Conservation (phyloP, 2,113 vertebrate species). For the Gymnarchus niloticus region DNA sequence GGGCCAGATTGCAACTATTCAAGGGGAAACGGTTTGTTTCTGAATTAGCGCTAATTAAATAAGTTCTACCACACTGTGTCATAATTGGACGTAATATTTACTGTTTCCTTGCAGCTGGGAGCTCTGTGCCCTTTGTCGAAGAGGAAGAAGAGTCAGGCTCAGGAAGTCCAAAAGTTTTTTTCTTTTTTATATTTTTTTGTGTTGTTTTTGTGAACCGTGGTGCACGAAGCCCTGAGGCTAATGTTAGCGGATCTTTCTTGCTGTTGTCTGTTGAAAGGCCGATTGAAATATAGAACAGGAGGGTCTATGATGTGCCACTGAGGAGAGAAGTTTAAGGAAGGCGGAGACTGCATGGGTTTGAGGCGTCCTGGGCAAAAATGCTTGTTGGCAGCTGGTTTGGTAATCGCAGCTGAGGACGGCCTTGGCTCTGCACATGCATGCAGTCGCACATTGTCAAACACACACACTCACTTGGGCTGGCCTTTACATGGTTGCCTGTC, state of each 20-base stretch:
- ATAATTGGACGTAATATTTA: constrained; percentile 70
- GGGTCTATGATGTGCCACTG: constrained; percentile 32
- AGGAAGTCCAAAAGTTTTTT: constrained; percentile 23
- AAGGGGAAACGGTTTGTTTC: constrained; percentile 68
- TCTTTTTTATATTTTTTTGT: not conserved
- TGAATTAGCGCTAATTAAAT: constrained; percentile 73
- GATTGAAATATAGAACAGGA: constrained; percentile 25
- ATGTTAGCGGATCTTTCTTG: not conserved
- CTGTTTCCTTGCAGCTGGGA: constrained; percentile 69
- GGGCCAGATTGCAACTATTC: constrained; percentile 61
- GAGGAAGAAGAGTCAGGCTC: constrained; percentile 32
- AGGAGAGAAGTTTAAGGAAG: not conserved
- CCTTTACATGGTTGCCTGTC: no score
- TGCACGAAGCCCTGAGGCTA: not conserved
- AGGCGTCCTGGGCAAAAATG: no score
- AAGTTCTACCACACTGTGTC: constrained; percentile 65
- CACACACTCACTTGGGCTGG: no score
- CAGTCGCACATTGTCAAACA: no score
- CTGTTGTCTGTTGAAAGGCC: constrained; percentile 5
- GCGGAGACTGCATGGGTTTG: no score
- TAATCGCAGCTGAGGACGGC: no score
- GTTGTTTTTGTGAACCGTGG: not conserved
- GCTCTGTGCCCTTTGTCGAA: constrained; percentile 24
- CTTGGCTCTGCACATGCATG: no score
- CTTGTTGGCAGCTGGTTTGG: no score